Conservation (phyloP, 2,113 vertebrate species). For the Mandrillus leucophaeus region DNA sequence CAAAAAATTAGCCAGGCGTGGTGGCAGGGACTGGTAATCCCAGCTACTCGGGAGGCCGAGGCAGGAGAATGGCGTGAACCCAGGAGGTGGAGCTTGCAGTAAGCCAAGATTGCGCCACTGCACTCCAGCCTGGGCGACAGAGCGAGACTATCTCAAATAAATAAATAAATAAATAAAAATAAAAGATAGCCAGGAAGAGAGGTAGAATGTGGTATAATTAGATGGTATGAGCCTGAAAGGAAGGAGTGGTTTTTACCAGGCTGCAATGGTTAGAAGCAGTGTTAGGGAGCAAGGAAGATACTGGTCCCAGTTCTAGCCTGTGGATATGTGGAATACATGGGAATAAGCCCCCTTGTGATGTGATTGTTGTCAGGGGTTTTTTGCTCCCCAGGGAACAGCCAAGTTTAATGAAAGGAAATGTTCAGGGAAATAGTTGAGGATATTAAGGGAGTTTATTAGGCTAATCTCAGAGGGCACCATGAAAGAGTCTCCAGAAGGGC, state of each 20-base stretch:
- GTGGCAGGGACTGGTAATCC: too few species aligned
- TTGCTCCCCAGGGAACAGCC: not conserved
- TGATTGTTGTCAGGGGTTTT: not conserved
- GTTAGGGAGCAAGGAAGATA: not conserved
- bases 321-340: not conserved
- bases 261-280: not conserved
- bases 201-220: not conserved
- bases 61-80: too few species aligned
- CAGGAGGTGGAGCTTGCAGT: too few species aligned
- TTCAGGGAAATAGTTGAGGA: not conserved
- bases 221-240: not conserved
- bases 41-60: too few species aligned
- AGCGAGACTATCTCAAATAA: too few species aligned
- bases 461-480: not conserved
- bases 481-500: not conserved
- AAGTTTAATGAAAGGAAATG: not conserved
- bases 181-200: not conserved
- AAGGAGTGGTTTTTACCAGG: not conserved
- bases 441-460: not conserved
- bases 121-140: too few species aligned
- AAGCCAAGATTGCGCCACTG: too few species aligned
- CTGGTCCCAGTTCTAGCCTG: not conserved
- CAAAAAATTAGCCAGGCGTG: too few species aligned
- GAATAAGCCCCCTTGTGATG: not conserved
- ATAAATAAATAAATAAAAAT: too few species aligned